These are phyloP conservation scores for Ibidorhyncha struthersii DNA, from an alignment of 2,113 vertebrate species.

Conservation along the genomic window DNA sequence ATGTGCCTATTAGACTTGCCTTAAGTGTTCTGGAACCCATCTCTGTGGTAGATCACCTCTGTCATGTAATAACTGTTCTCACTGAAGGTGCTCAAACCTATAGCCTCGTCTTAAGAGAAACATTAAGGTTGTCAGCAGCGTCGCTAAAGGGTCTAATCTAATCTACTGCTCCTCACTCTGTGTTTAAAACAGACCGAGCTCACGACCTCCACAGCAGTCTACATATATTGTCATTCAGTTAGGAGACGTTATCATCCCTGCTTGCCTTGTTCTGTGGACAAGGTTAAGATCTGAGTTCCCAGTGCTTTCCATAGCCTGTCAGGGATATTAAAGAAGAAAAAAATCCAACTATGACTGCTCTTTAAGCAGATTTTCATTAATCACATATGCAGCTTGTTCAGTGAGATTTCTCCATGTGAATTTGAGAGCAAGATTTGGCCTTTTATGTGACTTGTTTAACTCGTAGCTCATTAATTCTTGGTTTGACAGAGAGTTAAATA, in stretches of 20 bases:
- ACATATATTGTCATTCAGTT: neutral
- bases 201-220: neutral
- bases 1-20: neutral
- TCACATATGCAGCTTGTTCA: neutral
- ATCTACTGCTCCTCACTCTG: neutral
- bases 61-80: neutral
- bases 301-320: neutral
- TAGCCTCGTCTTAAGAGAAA: neutral
- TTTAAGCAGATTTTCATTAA: neutral
- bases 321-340: neutral
- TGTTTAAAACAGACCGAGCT: neutral
- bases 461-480: neutral
- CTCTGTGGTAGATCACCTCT: neutral
- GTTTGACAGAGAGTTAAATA: neutral
- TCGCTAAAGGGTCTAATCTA: neutral
- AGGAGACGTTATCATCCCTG: neutral
- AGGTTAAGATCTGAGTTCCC: neutral
- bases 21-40: neutral
- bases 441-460: neutral
- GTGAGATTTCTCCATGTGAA: neutral
- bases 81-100: neutral
- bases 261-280: neutral
- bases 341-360: neutral
- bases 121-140: neutral
- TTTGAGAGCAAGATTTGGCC: neutral